phyloP scores from a whole-genome alignment of 2,113 vertebrate genomes.

The Phyllostomus discolor region DNA sequence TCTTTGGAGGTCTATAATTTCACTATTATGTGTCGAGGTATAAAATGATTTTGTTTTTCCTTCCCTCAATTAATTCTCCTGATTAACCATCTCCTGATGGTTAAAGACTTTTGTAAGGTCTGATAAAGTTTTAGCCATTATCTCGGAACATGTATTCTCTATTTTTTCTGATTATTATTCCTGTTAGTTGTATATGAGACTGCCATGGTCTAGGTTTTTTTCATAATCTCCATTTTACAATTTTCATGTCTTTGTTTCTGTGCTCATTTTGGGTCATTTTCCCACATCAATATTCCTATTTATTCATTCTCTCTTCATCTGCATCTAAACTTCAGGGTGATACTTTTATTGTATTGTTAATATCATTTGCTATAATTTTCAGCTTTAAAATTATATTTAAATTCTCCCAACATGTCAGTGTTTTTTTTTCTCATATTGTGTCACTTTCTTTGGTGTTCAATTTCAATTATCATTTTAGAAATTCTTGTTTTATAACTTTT shows the following conservation, averaged over 20 bases:
- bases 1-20: background rate
- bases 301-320: conserved; percentile 3
- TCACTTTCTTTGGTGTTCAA: background rate
- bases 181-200: background rate
- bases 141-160: background rate
- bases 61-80: background rate
- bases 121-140: background rate
- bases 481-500: background rate
- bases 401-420: background rate
- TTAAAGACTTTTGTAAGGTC: background rate
- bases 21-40: background rate
- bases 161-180: background rate
- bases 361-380: background rate
- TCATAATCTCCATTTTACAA: background rate
- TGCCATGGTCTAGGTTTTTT: background rate
- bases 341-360: background rate
- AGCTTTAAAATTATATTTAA: background rate
- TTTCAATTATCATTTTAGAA: background rate
- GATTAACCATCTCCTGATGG: background rate
- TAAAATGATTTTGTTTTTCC: background rate
- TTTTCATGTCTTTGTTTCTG: background rate
- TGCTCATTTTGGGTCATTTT: background rate
- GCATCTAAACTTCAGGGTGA: background rate
- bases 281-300: background rate
- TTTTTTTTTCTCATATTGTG: background rate